Evolutionary conservation across 2,888 invertebrate genomes (phyloP), one percentile per base, ranked within the genome.

Genomic region (Bugula neritina): DNA sequence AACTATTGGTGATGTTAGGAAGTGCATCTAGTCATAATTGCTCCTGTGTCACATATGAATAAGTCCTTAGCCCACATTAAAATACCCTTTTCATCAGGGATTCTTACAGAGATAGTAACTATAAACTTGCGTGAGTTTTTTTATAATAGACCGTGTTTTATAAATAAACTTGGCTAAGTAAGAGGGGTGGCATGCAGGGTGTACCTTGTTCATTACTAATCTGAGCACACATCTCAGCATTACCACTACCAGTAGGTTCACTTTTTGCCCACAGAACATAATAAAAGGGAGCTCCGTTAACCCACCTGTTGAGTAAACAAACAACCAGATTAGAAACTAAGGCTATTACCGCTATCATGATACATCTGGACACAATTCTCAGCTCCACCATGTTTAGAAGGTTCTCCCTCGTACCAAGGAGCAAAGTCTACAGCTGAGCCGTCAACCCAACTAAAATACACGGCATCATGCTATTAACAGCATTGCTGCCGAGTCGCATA

Each of bases 371-470:
- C 63, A 34, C 63, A 63, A 13, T 13, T 27, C 34, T 63, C 63
- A 31, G 63, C 2, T 25, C 63, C 63, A 31, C 63, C 63, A 34
- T 63, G 63, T 13, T 63, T 31, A 13, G 63, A 63, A 25, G 63
- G 63, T n/a, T 63, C 63, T 63, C 63, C 63, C 34, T 31, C 34
- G 27, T 63, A 31, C 63, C 63, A 63, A 5, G 63, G 63, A 63
- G 63, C 31, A 34, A 63, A 63, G 63, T 63, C 63, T 29, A 63
- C 13, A 29, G 29, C 29, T 63, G 63, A 29, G 2, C 63, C 63
- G 31, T 63, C 63, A 3, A 63, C 31, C 63, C 63, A 63, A 13
- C 63, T 63, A n/a, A 21, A 63, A 63, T 17, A 43, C 43, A 43
- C 3, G 5, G 43, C 43, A 17, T 10, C 43, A 17, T 43, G n/a